These are phyloP conservation scores for Anthopleura xanthogrammica DNA, from an alignment of 92 coral and sea anemone genomes.

Conservation along the genomic window DNA sequence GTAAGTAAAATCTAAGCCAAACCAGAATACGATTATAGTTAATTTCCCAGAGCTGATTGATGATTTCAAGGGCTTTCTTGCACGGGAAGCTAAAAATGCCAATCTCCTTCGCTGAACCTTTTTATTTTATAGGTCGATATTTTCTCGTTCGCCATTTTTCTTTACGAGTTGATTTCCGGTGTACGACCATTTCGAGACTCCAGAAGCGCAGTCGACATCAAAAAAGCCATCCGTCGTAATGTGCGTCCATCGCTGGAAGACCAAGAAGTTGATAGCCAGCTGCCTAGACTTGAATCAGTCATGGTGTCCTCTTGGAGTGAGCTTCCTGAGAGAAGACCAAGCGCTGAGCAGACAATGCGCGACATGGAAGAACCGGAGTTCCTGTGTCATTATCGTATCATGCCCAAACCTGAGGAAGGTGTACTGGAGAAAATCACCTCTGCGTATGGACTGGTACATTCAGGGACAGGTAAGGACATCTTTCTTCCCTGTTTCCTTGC, in stretches of 20 bases:
- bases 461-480: slow-evolving; percentile 55
- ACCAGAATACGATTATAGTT: no score
- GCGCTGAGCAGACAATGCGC: slow-evolving; percentile 67
- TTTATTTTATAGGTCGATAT: slow-evolving; percentile 76
- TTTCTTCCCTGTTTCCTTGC: not conserved
- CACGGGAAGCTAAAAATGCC: no score
- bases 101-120: not conserved
- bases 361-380: slow-evolving; percentile 91
- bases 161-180: slow-evolving; percentile 88
- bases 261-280: slow-evolving; percentile 63
- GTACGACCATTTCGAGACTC: slow-evolving; percentile 81
- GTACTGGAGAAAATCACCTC: slow-evolving; percentile 85
- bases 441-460: slow-evolving; percentile 66
- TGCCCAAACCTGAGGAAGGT: slow-evolving; percentile 68
- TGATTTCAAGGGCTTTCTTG: no score
- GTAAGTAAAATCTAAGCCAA: no score
- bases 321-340: slow-evolving; percentile 79
- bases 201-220: slow-evolving; percentile 85
- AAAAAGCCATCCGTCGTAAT: slow-evolving; percentile 92
- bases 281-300: slow-evolving; percentile 81
- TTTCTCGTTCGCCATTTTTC: slow-evolving; percentile 88
- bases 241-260: slow-evolving; percentile 85
- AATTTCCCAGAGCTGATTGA: no score
- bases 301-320: slow-evolving; percentile 89
- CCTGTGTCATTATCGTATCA: slow-evolving; percentile 83